These are phyloP conservation scores for Drosophila neonasuta DNA, from an alignment of 2,888 invertebrate genomes.

Conservation along the genomic window DNA sequence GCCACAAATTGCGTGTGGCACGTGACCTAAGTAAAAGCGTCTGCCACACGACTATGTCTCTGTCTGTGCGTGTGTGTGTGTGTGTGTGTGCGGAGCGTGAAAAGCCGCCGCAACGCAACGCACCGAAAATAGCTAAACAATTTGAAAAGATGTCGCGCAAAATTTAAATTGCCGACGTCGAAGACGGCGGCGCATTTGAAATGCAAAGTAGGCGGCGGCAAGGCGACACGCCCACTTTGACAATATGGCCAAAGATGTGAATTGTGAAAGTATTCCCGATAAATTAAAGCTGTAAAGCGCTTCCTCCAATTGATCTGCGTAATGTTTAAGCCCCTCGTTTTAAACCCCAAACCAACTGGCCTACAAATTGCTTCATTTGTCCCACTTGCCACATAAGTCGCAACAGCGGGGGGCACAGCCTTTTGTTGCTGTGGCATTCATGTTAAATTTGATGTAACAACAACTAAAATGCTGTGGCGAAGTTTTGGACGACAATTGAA, in stretches of 20 bases:
- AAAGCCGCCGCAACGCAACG: constrained; percentile 37
- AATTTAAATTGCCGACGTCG: constrained; percentile 46
- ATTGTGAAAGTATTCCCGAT: constrained; percentile 7
- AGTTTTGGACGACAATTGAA: constrained; percentile 66
- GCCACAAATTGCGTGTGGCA: constrained; percentile 73
- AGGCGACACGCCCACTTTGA: constrained; percentile 42
- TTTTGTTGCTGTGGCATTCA: constrained; percentile 38
- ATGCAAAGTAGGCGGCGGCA: constrained; percentile 57
- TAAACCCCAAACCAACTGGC: constrained; percentile 39
- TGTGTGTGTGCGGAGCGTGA: constrained; percentile 12
- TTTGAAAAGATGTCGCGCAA: constrained; percentile 72
- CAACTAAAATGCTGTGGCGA: constrained; percentile 26
- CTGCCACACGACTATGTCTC: constrained; percentile 12
- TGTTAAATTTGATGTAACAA: constrained; percentile 65
- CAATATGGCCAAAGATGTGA: constrained; percentile 19
- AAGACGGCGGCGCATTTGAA: constrained; percentile 61
- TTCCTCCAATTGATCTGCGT: constrained; percentile 7
- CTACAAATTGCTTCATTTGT: constrained; percentile 72
- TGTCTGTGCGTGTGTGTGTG: no score
- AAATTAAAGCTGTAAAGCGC: constrained; percentile 16
- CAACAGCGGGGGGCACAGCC: constrained; percentile 2
- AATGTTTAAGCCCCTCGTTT: neutral
- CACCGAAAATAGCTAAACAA: constrained; percentile 75
- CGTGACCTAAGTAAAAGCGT: constrained; percentile 62
- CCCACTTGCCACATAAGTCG: constrained; percentile 14